Conservation (phyloP, 1,140 invertebrate species). For the Armadillidium nasatum region DNA sequence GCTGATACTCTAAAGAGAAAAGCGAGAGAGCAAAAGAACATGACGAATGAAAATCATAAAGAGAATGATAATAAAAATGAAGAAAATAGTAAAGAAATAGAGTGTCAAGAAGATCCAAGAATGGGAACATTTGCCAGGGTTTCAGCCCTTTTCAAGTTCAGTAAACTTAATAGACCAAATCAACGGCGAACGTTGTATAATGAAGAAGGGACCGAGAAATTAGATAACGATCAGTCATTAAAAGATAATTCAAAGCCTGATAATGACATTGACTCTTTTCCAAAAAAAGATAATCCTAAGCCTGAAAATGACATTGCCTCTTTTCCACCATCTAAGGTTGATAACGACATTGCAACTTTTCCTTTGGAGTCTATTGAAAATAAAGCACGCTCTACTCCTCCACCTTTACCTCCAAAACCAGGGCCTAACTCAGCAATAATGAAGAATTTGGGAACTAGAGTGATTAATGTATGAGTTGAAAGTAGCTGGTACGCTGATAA, state of each 20-base stretch:
- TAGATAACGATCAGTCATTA: neutral
- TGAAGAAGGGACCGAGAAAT: neutral
- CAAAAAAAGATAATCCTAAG: neutral
- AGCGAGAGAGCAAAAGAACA: neutral
- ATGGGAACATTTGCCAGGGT: neutral
- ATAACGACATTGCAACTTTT: neutral
- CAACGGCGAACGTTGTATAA: neutral
- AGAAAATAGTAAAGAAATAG: neutral
- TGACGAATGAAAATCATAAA: neutral
- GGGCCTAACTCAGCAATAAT: neutral
- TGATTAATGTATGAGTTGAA: neutral
- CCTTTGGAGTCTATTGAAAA: neutral
- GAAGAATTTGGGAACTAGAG: constrained; percentile 1
- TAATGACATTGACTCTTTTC: neutral
- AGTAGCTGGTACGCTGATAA: neutral
- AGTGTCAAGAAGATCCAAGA: neutral
- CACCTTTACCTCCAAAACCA: neutral
- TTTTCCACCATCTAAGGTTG: neutral
- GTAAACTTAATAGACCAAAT: neutral
- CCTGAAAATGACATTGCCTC: neutral
- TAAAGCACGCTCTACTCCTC: neutral
- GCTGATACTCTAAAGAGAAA: neutral
- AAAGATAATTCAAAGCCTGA: neutral
- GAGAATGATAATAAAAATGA: neutral
- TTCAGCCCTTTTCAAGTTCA: neutral